phyloP scores from a whole-genome alignment of 2,797 vertebrate species.

The Premnoplex brunnescens region DNA sequence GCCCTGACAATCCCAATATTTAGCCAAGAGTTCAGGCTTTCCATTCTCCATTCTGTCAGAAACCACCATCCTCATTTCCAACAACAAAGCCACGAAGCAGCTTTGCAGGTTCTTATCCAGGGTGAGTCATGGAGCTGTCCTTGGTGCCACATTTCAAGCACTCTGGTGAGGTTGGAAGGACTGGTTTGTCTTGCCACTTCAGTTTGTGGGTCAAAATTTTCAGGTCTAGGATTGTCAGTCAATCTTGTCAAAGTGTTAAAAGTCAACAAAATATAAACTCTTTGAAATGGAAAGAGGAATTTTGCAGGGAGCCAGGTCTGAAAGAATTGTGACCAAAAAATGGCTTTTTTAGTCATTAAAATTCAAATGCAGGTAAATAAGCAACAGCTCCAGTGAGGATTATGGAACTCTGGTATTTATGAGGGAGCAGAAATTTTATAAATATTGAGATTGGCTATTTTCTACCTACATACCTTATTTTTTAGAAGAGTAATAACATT shows the following conservation, averaged over 20 bases:
- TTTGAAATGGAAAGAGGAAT: slow-evolving; percentile 54
- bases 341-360: slow-evolving; percentile 50
- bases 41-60: background rate
- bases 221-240: background rate
- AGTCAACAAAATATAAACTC: background rate
- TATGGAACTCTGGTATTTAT: slow-evolving; percentile 50
- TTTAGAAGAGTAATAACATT: slow-evolving; percentile 18
- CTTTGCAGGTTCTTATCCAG: background rate
- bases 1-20: background rate
- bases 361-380: slow-evolving; percentile 66
- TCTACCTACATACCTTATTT: slow-evolving; percentile 27
- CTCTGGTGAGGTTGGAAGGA: background rate
- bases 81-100: background rate
- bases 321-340: slow-evolving; percentile 14
- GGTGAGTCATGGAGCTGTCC: background rate
- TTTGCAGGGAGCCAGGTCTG: background rate
- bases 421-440: slow-evolving; percentile 49
- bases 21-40: background rate
- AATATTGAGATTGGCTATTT: slow-evolving; percentile 70
- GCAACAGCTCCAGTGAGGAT: slow-evolving; percentile 29
- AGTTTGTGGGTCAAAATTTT: background rate
- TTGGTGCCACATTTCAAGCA: background rate
- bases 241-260: background rate
- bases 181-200: background rate
- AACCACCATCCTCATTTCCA: background rate